These are phyloP conservation scores for Sterna hirundo DNA, from an alignment of 2,113 vertebrate species.

Conservation along the genomic window DNA sequence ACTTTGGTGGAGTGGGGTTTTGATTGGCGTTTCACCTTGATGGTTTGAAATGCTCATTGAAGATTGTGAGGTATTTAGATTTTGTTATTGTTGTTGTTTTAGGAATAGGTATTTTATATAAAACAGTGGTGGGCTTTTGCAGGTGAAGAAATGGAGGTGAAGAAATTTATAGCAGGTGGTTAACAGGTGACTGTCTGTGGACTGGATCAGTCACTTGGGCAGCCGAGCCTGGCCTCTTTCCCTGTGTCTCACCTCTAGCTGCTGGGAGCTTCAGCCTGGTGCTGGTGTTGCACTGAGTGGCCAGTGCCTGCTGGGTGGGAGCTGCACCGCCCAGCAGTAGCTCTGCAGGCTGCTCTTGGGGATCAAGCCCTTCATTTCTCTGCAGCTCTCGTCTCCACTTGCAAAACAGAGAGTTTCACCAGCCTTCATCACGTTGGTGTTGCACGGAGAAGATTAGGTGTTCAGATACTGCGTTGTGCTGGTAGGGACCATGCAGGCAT, in stretches of 20 bases:
- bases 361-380: not conserved
- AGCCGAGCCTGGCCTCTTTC: not conserved
- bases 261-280: not conserved
- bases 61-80: not conserved
- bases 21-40: not conserved
- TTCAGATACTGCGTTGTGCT: not conserved
- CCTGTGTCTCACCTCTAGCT: rapidly evolving
- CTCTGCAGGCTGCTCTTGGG: not conserved
- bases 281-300: not conserved
- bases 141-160: not conserved
- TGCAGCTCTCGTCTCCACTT: not conserved
- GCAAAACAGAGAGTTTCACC: no score
- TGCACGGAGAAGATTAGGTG: not conserved
- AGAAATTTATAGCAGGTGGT: not conserved
- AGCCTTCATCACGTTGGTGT: rapidly evolving
- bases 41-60: not conserved
- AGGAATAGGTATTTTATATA: not conserved
- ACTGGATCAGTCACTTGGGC: not conserved
- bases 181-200: not conserved
- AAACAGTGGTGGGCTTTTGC: not conserved
- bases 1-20: not conserved
- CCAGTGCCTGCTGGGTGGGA: not conserved
- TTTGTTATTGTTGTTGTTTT: not conserved
- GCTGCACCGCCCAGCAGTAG: no score
- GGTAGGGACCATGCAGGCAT: rapidly evolving